Evolutionary conservation across 2,797 vertebrate genomes (phyloP).

Genomic region (Alcedo quadribrachys): DNA sequence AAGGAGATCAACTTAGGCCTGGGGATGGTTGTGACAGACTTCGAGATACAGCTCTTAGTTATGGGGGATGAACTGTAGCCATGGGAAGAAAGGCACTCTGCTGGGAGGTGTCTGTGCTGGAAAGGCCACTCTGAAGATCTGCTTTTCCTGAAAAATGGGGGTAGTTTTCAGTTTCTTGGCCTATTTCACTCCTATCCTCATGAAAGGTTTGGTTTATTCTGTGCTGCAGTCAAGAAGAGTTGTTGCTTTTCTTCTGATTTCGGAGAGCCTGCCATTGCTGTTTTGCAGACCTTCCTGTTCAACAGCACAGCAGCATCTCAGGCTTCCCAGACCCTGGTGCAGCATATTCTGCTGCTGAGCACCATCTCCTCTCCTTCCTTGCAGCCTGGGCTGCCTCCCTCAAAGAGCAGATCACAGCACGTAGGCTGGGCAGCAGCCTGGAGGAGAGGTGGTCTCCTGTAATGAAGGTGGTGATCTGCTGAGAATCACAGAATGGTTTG

Average conservation of each 20-base stretch:
- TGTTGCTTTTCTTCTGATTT: neutral
- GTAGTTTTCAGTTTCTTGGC: neutral
- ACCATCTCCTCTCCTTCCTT: rapidly evolving
- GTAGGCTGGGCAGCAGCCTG: neutral
- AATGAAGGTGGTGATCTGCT: neutral
- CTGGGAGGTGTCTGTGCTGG: neutral
- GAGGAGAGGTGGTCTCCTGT: neutral
- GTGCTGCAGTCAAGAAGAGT: neutral
- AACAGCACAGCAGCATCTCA: neutral
- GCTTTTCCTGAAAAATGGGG: neutral
- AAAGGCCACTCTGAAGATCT: neutral
- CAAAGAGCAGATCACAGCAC: rapidly evolving
- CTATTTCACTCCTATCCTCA: neutral
- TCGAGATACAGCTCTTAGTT: neutral
- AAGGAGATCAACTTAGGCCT: neutral
- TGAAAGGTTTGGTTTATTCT: neutral
- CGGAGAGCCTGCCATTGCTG: neutral
- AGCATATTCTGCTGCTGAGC: rapidly evolving
- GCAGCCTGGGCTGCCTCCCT: neutral
- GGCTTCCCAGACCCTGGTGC: neutral
- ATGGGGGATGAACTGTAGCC: neutral
- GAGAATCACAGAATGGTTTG: neutral
- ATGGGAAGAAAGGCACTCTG: neutral
- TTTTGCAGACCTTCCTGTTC: neutral
- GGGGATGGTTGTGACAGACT: rapidly evolving